Evolutionary conservation across 2,888 invertebrate species (phyloP), one percentile per base, ranked within the genome.

Genomic region (Tinea trinotella): DNA sequence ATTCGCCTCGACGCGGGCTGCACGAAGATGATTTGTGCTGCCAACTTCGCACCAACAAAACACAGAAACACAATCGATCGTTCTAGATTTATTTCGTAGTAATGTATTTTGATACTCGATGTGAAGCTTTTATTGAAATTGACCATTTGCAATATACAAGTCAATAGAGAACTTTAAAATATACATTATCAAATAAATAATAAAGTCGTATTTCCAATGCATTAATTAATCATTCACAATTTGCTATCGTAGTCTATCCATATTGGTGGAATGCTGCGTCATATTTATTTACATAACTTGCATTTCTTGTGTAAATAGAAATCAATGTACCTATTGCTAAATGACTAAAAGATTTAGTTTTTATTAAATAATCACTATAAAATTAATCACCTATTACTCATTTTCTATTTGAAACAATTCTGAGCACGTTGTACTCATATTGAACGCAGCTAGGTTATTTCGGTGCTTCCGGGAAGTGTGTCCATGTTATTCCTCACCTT

Each of bases 401-500:
- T n/a, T n/a, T n/a, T n/a, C n/a, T n/a, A 60, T 57, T 59, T 59
- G 59, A 59, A 54, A 58, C 56, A 9, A 55, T 55, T 59, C 57
- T 56, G 58, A 57, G 52, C 56, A 59, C 58, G 59, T 58, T 56
- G 58, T 58, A 56, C 55, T 44, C 68, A 17, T 34, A 10, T n/a
- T 18, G n/a, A n/a, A n/a, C 7, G 20, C 22, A 48, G 22, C 10
- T 22, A 13, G 12, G 30, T 55, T 55, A 44, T 24, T 67, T 62
- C 61, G 58, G 66, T 59, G 74, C 83, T 76, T 82, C 83, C 84
- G 76, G 84, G 85, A 85, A 79, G 79, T 69, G 58, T 59, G 74
- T 68, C 68, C 74, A 70, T 78, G 79, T 76, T 80, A 68, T 69
- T 66, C 67, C 70, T 66, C 70, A 65, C 67, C 17, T 53, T 22